Percentiles rank a stretch among this genome's conserved stretches.
These are phyloP conservation scores for Thamnophis elegans DNA, from an alignment of 2,797 vertebrate genomes.

Conservation along the genomic window DNA sequence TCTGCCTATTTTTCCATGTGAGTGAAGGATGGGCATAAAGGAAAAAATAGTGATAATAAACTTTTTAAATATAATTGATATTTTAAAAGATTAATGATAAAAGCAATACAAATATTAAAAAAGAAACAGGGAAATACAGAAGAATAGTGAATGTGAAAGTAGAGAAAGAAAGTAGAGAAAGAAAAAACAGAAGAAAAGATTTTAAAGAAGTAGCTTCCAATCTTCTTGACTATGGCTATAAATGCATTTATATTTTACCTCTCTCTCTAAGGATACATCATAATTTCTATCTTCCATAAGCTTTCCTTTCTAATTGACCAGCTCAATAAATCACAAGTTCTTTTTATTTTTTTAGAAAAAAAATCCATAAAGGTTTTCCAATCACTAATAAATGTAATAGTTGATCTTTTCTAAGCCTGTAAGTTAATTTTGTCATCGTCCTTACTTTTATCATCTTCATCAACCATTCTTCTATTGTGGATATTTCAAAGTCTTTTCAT, in stretches of 20 bases:
- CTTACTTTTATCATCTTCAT: background rate
- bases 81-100: background rate
- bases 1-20: background rate
- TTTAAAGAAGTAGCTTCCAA: background rate
- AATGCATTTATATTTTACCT: background rate
- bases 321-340: background rate
- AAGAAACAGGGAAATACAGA: background rate
- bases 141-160: background rate
- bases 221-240: background rate
- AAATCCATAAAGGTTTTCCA: background rate
- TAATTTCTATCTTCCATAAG: background rate
- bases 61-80: background rate
- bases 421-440: background rate
- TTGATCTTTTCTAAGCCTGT: background rate
- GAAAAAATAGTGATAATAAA: background rate
- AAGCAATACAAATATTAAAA: background rate
- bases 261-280: background rate
- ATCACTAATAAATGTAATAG: background rate
- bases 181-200: background rate
- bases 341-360: background rate
- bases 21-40: background rate
- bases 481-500: background rate
- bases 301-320: background rate
- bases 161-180: background rate
- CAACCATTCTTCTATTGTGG: background rate